phyloP scores from a whole-genome alignment of 1,140 invertebrate genomes.

The Megalonaias nervosa region DNA sequence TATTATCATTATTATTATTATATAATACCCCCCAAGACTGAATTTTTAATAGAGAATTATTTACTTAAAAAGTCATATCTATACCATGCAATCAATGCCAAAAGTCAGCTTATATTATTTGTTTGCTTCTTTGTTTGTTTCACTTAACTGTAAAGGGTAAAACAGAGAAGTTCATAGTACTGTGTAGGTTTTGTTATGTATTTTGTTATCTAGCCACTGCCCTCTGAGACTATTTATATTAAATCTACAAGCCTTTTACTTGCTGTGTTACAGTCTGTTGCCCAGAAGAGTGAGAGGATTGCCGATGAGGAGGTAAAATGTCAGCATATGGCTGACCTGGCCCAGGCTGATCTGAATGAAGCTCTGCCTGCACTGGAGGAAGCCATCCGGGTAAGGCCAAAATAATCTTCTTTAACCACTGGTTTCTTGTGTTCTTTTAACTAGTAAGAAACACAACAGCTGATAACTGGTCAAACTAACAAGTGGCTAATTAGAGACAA shows the following conservation, averaged over 20 bases:
- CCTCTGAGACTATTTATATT: background rate
- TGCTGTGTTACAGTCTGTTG: slow-evolving; percentile 62
- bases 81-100: too few species aligned
- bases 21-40: too few species aligned
- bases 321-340: slow-evolving; percentile 83
- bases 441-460: too few species aligned
- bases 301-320: slow-evolving; percentile 85
- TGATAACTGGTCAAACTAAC: too few species aligned
- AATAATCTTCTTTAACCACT: too few species aligned
- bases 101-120: too few species aligned
- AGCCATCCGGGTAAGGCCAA: slow-evolving; percentile 78
- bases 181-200: background rate
- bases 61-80: too few species aligned
- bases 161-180: background rate
- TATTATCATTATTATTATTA: too few species aligned
- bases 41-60: too few species aligned
- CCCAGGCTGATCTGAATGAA: slow-evolving; percentile 83
- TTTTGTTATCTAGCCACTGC: background rate
- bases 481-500: too few species aligned
- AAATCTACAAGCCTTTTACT: background rate
- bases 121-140: too few species aligned
- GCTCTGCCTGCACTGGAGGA: slow-evolving; percentile 89
- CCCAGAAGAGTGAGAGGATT: slow-evolving; percentile 76
- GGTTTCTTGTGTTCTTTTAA: too few species aligned
- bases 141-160: background rate